These are phyloP conservation scores for Tupaia tana DNA, from an alignment of 2,113 vertebrate species.

Conservation along the genomic window DNA sequence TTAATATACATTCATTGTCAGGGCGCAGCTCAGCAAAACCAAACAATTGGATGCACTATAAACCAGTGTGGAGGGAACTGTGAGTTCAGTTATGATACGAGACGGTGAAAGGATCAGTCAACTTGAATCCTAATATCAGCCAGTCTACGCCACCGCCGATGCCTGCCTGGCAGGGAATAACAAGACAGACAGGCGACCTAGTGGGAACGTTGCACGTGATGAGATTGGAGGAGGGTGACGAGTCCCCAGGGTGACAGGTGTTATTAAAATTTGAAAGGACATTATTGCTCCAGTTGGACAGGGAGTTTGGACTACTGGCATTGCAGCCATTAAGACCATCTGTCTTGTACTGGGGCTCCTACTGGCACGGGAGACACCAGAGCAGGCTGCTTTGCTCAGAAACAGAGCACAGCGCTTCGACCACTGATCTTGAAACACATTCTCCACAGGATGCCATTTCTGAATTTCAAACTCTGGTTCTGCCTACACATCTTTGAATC, in stretches of 20 bases:
- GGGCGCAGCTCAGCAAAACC: not conserved
- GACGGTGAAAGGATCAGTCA: not conserved
- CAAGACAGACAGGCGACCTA: conserved; percentile 12
- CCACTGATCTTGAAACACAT: not conserved
- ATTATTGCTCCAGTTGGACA: conserved; percentile 62
- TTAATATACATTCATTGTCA: not conserved
- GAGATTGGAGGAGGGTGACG: conserved; percentile 49
- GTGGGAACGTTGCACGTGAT: conserved; percentile 6
- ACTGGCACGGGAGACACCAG: not conserved
- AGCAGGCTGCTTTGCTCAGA: not conserved
- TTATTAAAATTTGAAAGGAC: conserved; percentile 72
- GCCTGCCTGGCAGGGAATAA: not conserved
- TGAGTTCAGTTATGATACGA: not conserved
- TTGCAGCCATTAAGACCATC: conserved; percentile 55
- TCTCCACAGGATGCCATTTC: not conserved
- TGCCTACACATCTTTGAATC: not conserved
- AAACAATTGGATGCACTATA: not conserved
- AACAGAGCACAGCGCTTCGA: not conserved
- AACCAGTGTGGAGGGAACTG: not conserved
- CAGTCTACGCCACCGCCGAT: not conserved
- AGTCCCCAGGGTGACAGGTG: conserved; percentile 70
- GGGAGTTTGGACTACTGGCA: conserved; percentile 61
- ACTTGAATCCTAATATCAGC: not conserved
- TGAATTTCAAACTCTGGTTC: not conserved
- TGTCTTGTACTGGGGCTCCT: not conserved